Percentiles rank a stretch among this genome's conserved stretches.
Evolutionary conservation across 2,888 invertebrate species (phyloP).

Genomic region (Zaprionus obscuricornis): DNA sequence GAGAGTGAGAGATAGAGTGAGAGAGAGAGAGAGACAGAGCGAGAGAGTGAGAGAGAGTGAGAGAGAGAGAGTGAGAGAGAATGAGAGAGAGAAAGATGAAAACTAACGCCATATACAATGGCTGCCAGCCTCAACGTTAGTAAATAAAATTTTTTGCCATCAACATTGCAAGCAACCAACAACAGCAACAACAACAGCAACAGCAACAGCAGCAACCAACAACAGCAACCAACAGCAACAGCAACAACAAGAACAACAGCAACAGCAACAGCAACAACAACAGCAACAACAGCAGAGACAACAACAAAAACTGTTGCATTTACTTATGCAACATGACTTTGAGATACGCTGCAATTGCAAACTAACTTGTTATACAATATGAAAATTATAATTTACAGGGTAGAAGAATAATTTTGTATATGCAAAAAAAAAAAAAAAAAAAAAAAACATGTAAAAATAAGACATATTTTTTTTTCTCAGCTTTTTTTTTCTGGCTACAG

Average conservation of each 20-base stretch:
- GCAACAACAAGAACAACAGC: too few species aligned
- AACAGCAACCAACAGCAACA: too few species aligned
- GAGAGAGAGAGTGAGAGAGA: constrained; percentile 18
- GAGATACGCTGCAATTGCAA: too few species aligned
- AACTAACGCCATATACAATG: constrained; percentile 20
- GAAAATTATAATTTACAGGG: too few species aligned
- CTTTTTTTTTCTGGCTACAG: too few species aligned
- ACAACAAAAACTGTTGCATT: too few species aligned
- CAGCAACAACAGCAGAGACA: constrained; percentile 1
- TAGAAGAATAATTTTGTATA: too few species aligned
- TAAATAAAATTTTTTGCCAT: constrained; percentile 63
- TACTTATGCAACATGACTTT: too few species aligned
- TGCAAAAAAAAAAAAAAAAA: background rate
- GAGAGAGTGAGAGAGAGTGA: constrained; percentile 37
- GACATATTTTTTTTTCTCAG: constrained; percentile 10
- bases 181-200: constrained; percentile 6
- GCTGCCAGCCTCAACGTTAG: constrained; percentile 38
- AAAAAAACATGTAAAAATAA: background rate
- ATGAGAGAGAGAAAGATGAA: too few species aligned
- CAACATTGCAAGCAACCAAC: constrained; percentile 45
- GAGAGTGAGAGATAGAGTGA: too few species aligned
- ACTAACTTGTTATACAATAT: too few species aligned
- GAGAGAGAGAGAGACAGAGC: constrained; percentile 21
- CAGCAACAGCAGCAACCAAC: constrained; percentile 2
- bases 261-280: background rate